Base-by-base conservation (phyloP, 2,888 invertebrate genomes). In the Melanotus villosus region DNA sequence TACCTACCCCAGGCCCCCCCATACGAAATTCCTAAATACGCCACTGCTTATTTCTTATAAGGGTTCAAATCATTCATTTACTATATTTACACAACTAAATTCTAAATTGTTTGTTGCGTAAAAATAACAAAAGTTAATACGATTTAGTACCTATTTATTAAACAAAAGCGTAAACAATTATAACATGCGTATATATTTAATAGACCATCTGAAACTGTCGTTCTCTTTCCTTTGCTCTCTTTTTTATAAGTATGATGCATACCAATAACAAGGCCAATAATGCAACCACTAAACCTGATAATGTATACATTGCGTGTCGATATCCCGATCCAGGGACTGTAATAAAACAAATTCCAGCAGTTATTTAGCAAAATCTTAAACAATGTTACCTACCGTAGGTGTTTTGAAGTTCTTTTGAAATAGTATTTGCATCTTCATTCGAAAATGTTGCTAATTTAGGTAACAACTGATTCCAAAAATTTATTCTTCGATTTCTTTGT, bases 261-360 rank as follows among this genome's bases (percentile, higher is more conserved):
- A 87, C 83, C 45, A 87, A 80, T 23, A 89, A 82, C 14, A 89
- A 80, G 19, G 85, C 79, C 23, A 89, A 80, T 21, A 90, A 82
- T 19, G 87, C 84, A 34, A 86, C 80, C 26, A 88, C 86, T 18
- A 89, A 84, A 18, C 87, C 89, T 68, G 89, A 86, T 82, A 90
- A 85, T 0, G 89, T 90, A 76, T 89, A 88, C 76, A 90, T 87
- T 23, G 90, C 90, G 72, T 90, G 90, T 7, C 89, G 86, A 68
- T 89, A 86, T 57, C 89, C 86, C 41, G 82, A 80, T 47, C 82
- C 81, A 32, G 52, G 52, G 18, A 19, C 32, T 32, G 18, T 6
- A 34, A 3, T 10, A 1, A 47, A 32, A 52, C n/a, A n/a, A n/a
- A n/a, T n/a, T n/a, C n/a, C n/a, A n/a, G n/a, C n/a, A n/a, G n/a